phyloP scores from a whole-genome alignment of 2,888 invertebrate genomes.

The Linnaemya vulpina region DNA sequence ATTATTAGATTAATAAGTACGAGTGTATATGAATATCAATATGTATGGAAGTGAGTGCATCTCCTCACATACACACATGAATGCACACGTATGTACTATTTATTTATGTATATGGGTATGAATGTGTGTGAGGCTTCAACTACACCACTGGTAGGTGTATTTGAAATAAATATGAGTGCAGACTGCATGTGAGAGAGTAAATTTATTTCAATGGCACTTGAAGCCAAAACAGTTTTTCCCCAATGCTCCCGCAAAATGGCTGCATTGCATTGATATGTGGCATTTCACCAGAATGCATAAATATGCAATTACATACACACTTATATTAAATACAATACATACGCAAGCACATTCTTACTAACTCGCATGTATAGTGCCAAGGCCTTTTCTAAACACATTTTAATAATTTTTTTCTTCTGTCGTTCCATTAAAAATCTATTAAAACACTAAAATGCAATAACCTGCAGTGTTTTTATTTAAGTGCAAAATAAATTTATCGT shows the following conservation, averaged over 20 bases:
- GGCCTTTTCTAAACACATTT: constrained; percentile 42
- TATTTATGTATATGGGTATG: neutral
- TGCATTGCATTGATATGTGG: neutral
- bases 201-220: constrained; percentile 52
- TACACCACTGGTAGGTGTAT: constrained; percentile 28
- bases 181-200: constrained; percentile 31
- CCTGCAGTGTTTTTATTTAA: constrained; percentile 64
- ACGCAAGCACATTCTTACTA: neutral
- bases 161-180: constrained; percentile 7
- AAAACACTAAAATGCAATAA: constrained; percentile 61
- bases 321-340: neutral
- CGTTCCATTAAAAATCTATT: constrained; percentile 43
- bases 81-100: too few relatives aligned
- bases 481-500: constrained; percentile 62
- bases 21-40: too few relatives aligned
- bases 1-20: neutral
- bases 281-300: neutral
- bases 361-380: constrained; percentile 33
- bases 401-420: constrained; percentile 23
- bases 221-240: constrained; percentile 22
- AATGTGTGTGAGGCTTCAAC: neutral
- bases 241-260: neutral
- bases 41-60: too few relatives aligned
- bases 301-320: neutral
- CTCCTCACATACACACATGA: too few relatives aligned